phyloP scores from a whole-genome alignment of 2,797 vertebrate genomes.

The Lacerta viridis region DNA sequence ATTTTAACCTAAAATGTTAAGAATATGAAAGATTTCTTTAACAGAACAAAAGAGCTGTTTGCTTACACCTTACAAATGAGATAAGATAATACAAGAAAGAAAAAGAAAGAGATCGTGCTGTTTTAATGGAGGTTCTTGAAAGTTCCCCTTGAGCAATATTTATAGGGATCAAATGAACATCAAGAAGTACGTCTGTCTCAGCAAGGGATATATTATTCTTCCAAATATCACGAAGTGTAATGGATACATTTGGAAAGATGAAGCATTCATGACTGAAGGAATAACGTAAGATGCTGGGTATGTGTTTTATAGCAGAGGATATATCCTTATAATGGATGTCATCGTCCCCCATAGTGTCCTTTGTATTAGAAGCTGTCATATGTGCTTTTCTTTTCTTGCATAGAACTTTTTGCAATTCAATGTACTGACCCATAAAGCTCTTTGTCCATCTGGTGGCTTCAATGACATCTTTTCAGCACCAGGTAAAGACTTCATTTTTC shows the following conservation, averaged over 20 bases:
- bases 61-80: background rate
- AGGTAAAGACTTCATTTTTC: too few species aligned
- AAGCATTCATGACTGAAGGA: background rate
- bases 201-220: slow-evolving; percentile 1
- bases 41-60: slow-evolving; percentile 7
- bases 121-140: slow-evolving; percentile 23
- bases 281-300: fast-evolving
- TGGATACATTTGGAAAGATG: background rate
- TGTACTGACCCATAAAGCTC: background rate
- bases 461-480: too few species aligned
- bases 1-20: background rate
- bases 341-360: background rate
- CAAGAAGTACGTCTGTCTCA: slow-evolving; percentile 1
- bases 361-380: background rate
- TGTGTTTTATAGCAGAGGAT: background rate
- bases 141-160: slow-evolving; percentile 5
- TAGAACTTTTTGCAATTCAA: too few species aligned
- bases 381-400: background rate
- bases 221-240: background rate
- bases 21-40: background rate
- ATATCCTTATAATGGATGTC: background rate
- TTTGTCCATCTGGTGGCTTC: too few species aligned
- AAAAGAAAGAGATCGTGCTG: background rate
- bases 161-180: slow-evolving; percentile 15
- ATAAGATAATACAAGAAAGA: background rate